phyloP scores from a whole-genome alignment of 2,113 vertebrate species.

The Lepus americanus region DNA sequence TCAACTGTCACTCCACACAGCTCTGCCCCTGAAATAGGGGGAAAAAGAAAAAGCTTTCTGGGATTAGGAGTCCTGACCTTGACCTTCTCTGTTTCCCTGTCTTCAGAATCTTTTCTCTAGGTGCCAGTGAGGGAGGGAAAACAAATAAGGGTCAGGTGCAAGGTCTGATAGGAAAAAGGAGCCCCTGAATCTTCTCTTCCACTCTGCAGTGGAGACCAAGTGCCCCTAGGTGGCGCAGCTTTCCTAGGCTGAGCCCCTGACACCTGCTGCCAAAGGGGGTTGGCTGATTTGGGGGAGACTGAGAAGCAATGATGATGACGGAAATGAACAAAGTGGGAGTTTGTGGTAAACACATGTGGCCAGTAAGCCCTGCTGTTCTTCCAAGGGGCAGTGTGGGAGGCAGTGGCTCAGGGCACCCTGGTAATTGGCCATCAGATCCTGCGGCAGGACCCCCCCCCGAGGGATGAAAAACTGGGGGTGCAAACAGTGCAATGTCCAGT shows the following conservation, averaged over 20 bases:
- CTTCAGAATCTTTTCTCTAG: background rate
- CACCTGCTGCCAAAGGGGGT: background rate
- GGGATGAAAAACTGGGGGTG: background rate
- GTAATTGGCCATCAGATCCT: background rate
- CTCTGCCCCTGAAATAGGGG: background rate
- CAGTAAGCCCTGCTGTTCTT: background rate
- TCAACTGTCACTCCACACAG: background rate
- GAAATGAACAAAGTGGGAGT: background rate
- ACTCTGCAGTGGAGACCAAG: background rate
- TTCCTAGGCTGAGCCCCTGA: constrained; percentile 38
- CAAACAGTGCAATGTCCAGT: background rate
- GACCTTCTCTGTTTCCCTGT: too few species aligned
- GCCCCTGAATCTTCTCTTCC: background rate
- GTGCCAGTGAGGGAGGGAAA: background rate
- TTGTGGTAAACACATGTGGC: background rate
- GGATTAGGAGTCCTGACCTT: background rate
- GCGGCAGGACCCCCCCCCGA: background rate
- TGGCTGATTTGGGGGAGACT: background rate
- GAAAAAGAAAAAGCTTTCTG: background rate
- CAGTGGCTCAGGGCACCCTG: background rate
- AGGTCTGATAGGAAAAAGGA: background rate
- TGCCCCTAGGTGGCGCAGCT: constrained; percentile 74
- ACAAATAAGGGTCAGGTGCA: background rate
- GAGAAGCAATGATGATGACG: background rate
- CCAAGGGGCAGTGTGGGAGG: background rate